phyloP scores from a whole-genome alignment of 2,113 vertebrate species.

The Anguilla japonica region DNA sequence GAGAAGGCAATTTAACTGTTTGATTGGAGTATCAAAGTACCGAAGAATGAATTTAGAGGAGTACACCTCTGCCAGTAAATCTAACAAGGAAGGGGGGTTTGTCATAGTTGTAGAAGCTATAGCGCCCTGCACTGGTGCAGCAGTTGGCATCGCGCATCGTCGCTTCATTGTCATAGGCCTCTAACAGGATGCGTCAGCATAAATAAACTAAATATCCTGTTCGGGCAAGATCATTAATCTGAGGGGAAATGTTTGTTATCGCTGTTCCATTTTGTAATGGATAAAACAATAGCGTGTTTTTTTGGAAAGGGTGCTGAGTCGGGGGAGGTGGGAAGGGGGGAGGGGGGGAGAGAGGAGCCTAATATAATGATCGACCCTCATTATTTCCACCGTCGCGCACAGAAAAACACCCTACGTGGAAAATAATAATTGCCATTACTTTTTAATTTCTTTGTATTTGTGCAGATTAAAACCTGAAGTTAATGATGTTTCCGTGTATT shows the following conservation, averaged over 20 bases:
- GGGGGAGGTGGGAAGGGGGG: neutral
- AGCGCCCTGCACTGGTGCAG: neutral
- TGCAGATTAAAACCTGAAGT: conserved; percentile 70
- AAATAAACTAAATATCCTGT: neutral
- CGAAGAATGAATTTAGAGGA: too few species aligned
- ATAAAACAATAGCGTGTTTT: conserved; percentile 7
- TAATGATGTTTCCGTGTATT: conserved; percentile 70
- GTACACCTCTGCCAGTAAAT: neutral
- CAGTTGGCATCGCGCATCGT: neutral
- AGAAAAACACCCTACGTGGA: conserved; percentile 59
- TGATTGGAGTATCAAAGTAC: too few species aligned
- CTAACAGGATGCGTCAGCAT: conserved; percentile 5
- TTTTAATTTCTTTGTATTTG: conserved; percentile 67
- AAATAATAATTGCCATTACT: conserved; percentile 65
- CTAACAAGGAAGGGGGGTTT: neutral
- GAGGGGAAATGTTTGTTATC: conserved; percentile 9
- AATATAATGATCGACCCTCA: conserved; percentile 50
- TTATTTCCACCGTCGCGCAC: conserved; percentile 55
- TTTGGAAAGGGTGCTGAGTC: neutral
- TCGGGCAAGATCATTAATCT: conserved; percentile 5
- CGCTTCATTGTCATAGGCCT: neutral
- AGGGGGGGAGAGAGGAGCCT: neutral
- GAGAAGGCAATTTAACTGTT: too few species aligned
- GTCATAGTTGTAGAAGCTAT: neutral
- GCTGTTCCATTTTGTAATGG: neutral